These are phyloP conservation scores for Hystrix brachyura DNA, from an alignment of 2,113 vertebrate species.

Conservation along the genomic window DNA sequence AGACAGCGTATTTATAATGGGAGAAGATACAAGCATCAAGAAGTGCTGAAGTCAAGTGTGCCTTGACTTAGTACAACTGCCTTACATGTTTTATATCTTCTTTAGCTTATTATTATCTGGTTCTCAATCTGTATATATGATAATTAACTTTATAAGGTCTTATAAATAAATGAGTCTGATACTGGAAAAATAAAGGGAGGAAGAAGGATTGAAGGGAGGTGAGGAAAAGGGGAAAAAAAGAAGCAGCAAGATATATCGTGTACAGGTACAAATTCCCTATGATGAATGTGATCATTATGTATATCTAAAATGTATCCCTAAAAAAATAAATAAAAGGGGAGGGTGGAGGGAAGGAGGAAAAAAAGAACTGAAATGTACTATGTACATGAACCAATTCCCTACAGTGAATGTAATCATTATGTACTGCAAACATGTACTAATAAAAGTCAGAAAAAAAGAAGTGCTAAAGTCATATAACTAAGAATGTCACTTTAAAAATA, in stretches of 20 bases:
- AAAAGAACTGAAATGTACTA: background rate
- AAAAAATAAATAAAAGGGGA: no score
- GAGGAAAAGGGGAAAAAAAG: background rate
- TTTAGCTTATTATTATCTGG: background rate
- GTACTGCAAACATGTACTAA: background rate
- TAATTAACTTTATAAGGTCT: background rate
- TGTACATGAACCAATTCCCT: background rate
- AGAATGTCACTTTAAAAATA: background rate
- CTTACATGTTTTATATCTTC: background rate
- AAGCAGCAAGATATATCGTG: background rate
- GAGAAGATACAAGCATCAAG: background rate
- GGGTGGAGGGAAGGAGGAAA: background rate
- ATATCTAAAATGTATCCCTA: no score
- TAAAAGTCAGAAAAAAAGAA: background rate
- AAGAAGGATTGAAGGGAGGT: background rate
- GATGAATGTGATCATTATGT: background rate
- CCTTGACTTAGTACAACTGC: background rate
- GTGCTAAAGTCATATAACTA: background rate
- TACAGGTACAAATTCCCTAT: background rate
- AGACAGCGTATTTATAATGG: background rate
- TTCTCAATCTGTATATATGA: background rate
- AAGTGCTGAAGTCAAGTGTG: background rate
- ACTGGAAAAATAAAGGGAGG: background rate
- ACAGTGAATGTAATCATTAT: background rate
- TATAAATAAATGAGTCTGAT: background rate